These are phyloP conservation scores for Sesamia inferens DNA, from an alignment of 2,888 invertebrate genomes.

Conservation along the genomic window DNA sequence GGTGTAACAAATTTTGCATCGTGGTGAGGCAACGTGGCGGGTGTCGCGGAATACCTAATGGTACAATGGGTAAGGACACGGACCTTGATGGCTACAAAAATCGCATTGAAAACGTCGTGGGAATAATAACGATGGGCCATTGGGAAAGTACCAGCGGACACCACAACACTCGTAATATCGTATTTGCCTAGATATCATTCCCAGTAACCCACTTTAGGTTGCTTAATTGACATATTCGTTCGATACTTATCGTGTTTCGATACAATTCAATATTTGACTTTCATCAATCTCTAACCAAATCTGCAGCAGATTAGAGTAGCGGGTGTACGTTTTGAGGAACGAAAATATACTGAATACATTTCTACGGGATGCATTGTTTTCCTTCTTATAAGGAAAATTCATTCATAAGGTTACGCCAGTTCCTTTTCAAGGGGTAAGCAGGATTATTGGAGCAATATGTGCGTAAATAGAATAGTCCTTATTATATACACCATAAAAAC, in stretches of 20 bases:
- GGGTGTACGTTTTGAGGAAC: constrained; percentile 4
- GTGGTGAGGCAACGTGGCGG: constrained; percentile 85
- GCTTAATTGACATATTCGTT: constrained; percentile 49
- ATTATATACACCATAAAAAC: too few species aligned
- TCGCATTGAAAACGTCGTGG: constrained; percentile 86
- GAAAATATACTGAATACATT: constrained; percentile 20
- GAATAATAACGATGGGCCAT: constrained; percentile 86
- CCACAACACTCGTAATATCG: constrained; percentile 66
- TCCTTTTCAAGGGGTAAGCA: neutral
- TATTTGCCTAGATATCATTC: constrained; percentile 69
- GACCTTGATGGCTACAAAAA: constrained; percentile 89
- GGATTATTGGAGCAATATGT: neutral
- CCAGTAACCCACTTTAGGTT: constrained; percentile 55
- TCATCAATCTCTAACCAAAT: constrained; percentile 20
- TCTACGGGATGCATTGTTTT: neutral
- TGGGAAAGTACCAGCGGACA: constrained; percentile 80
- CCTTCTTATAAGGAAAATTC: constrained; percentile 25
- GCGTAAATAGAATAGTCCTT: too few species aligned
- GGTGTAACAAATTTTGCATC: constrained; percentile 90
- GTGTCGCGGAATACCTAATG: constrained; percentile 88
- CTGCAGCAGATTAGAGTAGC: constrained; percentile 6
- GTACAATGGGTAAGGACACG: constrained; percentile 86
- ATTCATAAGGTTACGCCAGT: neutral
- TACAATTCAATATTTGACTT: neutral
- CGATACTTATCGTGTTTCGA: neutral